Percentiles rank a stretch among this genome's conserved stretches.
Conservation (phyloP, 2,888 invertebrate species). For the Baronia brevicornis region DNA sequence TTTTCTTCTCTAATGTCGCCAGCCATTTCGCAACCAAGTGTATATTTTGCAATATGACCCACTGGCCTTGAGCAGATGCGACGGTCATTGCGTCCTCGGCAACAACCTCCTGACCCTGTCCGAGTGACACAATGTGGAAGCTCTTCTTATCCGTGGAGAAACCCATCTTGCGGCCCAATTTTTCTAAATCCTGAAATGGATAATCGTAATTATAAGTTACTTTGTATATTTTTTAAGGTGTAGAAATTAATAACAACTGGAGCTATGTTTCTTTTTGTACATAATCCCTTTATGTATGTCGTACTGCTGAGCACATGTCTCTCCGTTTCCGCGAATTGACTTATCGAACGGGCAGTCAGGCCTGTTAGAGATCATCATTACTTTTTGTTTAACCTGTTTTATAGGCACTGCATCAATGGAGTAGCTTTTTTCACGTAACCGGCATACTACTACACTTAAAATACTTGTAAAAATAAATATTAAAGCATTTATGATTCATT, state of each 20-base stretch:
- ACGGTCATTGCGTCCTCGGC: constrained; percentile 91
- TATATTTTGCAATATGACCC: constrained; percentile 96
- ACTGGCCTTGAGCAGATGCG: constrained; percentile 86
- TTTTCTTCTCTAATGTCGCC: constrained; percentile 90
- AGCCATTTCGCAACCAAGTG: constrained; percentile 95
- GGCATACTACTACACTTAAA: constrained; percentile 1
- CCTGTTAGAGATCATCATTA: too few species aligned
- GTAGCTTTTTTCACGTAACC: too few species aligned
- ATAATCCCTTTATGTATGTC: too few species aligned
- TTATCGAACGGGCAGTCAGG: background rate
- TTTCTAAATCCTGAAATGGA: constrained; percentile 85
- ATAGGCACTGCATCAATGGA: too few species aligned
- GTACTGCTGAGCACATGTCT: too few species aligned
- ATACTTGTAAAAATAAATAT: too few species aligned
- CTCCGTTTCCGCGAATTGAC: too few species aligned
- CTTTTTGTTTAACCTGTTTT: too few species aligned
- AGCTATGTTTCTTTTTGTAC: too few species aligned
- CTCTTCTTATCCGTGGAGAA: constrained; percentile 86
- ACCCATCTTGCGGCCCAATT: constrained; percentile 86
- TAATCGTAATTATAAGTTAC: background rate
- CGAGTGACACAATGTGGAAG: constrained; percentile 94
- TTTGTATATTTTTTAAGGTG: too few species aligned
- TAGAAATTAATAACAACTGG: too few species aligned
- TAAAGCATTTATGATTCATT: too few species aligned
- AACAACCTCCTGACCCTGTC: constrained; percentile 95